A percentile compares a stretch with the other conserved stretches of the same genome.
These are phyloP conservation scores for Myotis daubentonii DNA, from an alignment of 2,797 vertebrate genomes.

Conservation along the genomic window DNA sequence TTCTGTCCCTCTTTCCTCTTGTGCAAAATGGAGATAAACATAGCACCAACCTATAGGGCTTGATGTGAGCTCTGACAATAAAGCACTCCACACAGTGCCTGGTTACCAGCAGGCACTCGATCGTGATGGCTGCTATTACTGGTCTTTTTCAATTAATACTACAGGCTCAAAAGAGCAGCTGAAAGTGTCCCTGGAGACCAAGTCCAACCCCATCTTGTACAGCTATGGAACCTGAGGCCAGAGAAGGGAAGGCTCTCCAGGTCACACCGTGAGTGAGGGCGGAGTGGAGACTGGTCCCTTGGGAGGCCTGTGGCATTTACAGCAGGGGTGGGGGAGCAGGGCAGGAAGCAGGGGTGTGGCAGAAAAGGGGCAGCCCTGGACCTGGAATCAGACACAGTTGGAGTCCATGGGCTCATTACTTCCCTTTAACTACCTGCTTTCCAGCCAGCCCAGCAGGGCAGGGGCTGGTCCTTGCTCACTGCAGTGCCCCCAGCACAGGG, in stretches of 20 bases:
- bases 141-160: neutral
- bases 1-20: neutral
- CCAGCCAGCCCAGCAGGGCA: neutral
- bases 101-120: rapidly evolving
- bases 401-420: neutral
- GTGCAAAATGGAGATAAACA: neutral
- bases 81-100: neutral
- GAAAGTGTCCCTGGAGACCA: neutral
- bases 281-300: neutral
- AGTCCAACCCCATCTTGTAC: neutral
- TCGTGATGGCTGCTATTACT: neutral
- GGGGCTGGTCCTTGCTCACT: neutral
- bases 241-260: neutral
- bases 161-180: neutral
- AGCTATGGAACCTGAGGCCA: neutral
- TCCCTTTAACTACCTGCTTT: neutral
- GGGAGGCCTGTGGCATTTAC: neutral
- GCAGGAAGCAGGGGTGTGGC: neutral
- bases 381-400: neutral
- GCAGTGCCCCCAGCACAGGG: neutral
- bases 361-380: neutral
- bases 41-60: neutral
- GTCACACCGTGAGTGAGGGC: neutral
- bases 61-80: rapidly evolving
- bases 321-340: too few relatives aligned